Evolutionary conservation across 2,888 invertebrate species (phyloP), one percentile per base, ranked within the genome.

Genomic region (Eumerus sabulonum): DNA sequence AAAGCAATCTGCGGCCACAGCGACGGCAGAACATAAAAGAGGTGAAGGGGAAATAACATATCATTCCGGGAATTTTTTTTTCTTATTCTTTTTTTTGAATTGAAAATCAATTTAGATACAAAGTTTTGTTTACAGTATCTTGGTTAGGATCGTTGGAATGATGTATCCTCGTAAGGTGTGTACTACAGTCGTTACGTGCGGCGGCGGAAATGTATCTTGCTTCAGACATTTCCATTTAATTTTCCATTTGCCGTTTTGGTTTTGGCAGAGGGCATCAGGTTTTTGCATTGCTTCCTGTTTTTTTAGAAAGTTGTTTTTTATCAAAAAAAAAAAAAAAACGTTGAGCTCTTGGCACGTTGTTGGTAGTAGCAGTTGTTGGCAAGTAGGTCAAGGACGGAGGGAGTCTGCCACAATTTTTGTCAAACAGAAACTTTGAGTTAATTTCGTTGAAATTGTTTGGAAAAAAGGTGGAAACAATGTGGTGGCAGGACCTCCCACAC

Each of bases 191-290:
- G 45, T 14, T 53, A 36, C 60, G 60, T 53, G 59, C 45, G 40
- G 42, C 53, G 47, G 42, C 53, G 53, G 47, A 60, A 42, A 70
- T 60, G 53, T 54, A 70, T 70, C 47, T 40, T 18, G 16, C 18
- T 27, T 27, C 47, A 62, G 17, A 27, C 40, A 53, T 70, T 70
- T 70, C 45, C 53, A 70, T 70, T 68, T 68, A 57, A 68, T 59
- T 68, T 59, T 36, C 16, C 35, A 51, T 68, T 62, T 60, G 12
- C 9, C 38, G 47, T 42, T 66, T 9, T n/a, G 11, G n/a, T 1
- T 50, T 35, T 12, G 16, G 14, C 5, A 36, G 19, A 14, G 57
- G 14, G 44, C 16, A 3, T 16, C 19, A 48, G 54, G 56, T 56
- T 48, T 66, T 47, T 7, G 66, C 47, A 40, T 48, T 45, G 12